Evolutionary conservation across 2,797 vertebrate species (phyloP), one percentile per base, ranked within the genome.

Genomic region (Myotis findleyi): DNA sequence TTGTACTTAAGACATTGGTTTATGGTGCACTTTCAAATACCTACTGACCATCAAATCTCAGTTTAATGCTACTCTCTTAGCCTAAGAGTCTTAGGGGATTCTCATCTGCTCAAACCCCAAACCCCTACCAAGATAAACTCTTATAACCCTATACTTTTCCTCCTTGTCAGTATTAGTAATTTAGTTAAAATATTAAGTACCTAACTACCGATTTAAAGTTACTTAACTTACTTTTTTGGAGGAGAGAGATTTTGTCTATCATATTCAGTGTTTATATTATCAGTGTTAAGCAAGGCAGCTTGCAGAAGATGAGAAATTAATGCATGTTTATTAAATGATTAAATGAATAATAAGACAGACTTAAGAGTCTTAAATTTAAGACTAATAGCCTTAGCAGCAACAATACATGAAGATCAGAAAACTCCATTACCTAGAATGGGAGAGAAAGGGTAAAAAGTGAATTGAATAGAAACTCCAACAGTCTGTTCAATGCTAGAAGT

Each of bases 251-350:
- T 83, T 59, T 57, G 0, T 44, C 51, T 93, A 7, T 76, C 49
- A 20, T 73, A 51, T 49, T 84, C 62, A 71, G 73, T 66, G 13
- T 13, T 86, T 85, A 25, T 69, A 71, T 82, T 3, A 68, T 51
- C 10, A 87, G 4, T 51, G 2, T 30, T 71, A 55, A 93, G 30
- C 8, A 75, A 57, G 16, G 6, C 7, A 51, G 71, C 51, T 87
- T 86, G 41, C 7, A n/a, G 57, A 93, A 69, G 44, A 88, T n/a
- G 21, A 92, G 23, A 93, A 95, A 96, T 87, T 71, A 86, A 72
- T 53, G 51, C 36, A n/a, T 51, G 69, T 69, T 93, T 92, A 25
- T 85, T 49, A 87, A 47, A 64, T 84, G n/a, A 73, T 41, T 84
- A 68, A 93, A 41, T 85, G 68, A 82, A 81, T 93, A 85, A 62